A percentile compares a stretch with the other conserved stretches of the same genome.
Conservation (phyloP, 2,888 invertebrate species). For the Phymatocera aterrima region DNA sequence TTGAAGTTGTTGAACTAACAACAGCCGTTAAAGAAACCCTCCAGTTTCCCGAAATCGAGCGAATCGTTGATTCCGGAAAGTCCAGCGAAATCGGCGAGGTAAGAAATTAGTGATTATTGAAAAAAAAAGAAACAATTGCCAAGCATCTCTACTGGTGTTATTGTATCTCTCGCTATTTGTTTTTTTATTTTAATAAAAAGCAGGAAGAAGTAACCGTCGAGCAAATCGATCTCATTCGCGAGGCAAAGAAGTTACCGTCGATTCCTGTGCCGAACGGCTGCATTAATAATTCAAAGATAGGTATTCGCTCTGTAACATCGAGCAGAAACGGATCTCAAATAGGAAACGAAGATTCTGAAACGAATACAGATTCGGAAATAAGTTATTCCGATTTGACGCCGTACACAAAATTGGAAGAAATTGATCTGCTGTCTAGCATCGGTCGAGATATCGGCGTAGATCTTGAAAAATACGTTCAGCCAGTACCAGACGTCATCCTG, state of each 20-base stretch:
- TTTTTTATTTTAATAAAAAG: no score
- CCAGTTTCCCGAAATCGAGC: constrained; percentile 71
- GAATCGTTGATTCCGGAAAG: constrained; percentile 66
- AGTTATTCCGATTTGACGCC: constrained; percentile 59
- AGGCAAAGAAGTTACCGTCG: constrained; percentile 66
- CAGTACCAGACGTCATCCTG: constrained; percentile 71
- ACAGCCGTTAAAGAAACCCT: constrained; percentile 69
- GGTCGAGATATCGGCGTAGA: constrained; percentile 69
- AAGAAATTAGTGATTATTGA: background rate
- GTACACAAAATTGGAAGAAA: constrained; percentile 69
- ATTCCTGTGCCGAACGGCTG: background rate
- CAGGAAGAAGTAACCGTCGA: constrained; percentile 64
- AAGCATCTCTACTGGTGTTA: background rate
- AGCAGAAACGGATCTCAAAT: background rate
- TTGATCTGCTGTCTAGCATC: constrained; percentile 71
- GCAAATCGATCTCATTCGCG: constrained; percentile 69
- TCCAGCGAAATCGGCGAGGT: constrained; percentile 66
- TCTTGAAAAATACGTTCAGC: constrained; percentile 70
- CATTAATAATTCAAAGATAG: background rate
- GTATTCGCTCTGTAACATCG: background rate
- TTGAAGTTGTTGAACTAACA: constrained; percentile 68
- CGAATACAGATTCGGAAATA: constrained; percentile 48
- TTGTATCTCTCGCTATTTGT: background rate
- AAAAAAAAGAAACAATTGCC: no score
- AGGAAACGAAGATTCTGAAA: constrained; percentile 17